These are phyloP conservation scores for Hormaphis cornu DNA, from an alignment of 1,140 invertebrate species.

Conservation along the genomic window DNA sequence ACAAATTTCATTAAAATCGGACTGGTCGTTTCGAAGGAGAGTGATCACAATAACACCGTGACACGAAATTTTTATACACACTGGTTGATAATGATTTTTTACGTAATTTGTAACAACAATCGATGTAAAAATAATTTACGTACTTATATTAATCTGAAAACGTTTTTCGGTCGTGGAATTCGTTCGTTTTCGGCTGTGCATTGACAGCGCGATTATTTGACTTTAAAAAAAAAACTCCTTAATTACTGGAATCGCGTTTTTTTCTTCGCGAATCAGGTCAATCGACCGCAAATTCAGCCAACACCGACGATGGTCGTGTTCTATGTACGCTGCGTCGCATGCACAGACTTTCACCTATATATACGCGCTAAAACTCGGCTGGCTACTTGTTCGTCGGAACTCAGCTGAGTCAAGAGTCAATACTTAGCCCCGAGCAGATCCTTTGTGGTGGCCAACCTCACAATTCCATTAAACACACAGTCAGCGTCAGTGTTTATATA, in stretches of 20 bases:
- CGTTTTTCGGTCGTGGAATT: background rate
- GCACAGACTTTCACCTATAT: background rate
- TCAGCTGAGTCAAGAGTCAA: too few species aligned
- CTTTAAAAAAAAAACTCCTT: background rate
- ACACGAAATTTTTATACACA: too few species aligned
- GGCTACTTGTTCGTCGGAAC: background rate
- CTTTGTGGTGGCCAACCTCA: background rate
- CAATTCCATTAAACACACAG: background rate
- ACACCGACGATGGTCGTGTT: background rate
- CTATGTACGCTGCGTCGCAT: background rate
- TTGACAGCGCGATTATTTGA: too few species aligned
- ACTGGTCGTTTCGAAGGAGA: too few species aligned
- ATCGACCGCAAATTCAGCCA: background rate
- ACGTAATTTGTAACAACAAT: too few species aligned
- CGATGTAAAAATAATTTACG: too few species aligned
- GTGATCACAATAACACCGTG: too few species aligned
- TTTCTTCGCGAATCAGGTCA: background rate
- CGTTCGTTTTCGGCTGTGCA: too few species aligned
- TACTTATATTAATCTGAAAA: too few species aligned
- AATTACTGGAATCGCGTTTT: background rate
- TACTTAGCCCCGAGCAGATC: background rate
- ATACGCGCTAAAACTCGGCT: background rate
- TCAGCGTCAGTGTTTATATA: too few species aligned
- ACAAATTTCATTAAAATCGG: too few species aligned
- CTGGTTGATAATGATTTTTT: too few species aligned